These are phyloP conservation scores for Parascotia fuliginaria DNA, from an alignment of 2,888 invertebrate species.

Conservation along the genomic window DNA sequence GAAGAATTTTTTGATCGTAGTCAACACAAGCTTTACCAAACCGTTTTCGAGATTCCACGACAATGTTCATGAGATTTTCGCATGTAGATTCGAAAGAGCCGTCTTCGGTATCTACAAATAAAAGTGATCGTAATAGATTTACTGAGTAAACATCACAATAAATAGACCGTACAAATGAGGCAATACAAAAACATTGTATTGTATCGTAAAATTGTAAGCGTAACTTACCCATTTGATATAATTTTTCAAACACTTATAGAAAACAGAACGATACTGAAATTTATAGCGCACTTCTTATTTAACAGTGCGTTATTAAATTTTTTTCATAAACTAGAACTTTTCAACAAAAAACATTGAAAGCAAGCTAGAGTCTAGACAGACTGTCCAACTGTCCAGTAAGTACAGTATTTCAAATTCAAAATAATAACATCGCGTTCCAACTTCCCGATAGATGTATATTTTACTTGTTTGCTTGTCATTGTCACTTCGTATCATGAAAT, in stretches of 20 bases:
- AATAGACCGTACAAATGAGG: no score
- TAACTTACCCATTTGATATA: slow-evolving; percentile 1
- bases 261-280: no score
- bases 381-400: no score
- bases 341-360: no score
- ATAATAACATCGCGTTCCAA: slow-evolving; percentile 4
- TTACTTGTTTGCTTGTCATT: no score
- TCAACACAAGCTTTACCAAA: slow-evolving; percentile 71
- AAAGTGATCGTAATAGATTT: background rate
- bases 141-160: background rate
- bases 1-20: slow-evolving; percentile 64
- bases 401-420: slow-evolving; percentile 2
- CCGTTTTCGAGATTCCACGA: slow-evolving; percentile 77
- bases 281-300: no score
- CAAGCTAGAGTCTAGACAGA: no score
- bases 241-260: background rate
- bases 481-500: background rate
- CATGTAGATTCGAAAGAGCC: slow-evolving; percentile 63
- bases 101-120: slow-evolving; percentile 56
- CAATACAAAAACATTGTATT: no score
- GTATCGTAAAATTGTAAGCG: no score
- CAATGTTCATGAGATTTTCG: slow-evolving; percentile 74
- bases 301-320: no score
- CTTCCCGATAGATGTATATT: no score
- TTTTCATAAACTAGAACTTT: no score